Percentiles rank a stretch among this genome's conserved stretches.
These are phyloP conservation scores for Drosophila buzzatii DNA, from an alignment of 2,888 invertebrate genomes.

Conservation along the genomic window DNA sequence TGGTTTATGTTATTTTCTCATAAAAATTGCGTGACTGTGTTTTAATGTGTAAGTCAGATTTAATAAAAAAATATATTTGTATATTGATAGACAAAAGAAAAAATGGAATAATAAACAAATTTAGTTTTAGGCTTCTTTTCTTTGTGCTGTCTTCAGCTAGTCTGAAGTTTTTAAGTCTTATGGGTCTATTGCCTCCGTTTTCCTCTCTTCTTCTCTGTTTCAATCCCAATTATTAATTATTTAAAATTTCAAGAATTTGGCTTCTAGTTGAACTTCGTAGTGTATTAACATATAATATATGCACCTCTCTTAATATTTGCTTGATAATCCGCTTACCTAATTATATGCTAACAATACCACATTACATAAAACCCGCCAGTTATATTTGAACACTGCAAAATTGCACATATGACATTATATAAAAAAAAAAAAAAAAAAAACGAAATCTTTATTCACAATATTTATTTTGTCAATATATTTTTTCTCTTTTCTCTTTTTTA, in stretches of 20 bases:
- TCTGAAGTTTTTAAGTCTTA: neutral
- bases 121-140: no score
- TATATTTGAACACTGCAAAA: slow-evolving; percentile 9
- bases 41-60: neutral
- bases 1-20: slow-evolving; percentile 11
- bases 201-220: neutral
- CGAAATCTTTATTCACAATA: slow-evolving; percentile 55
- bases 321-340: slow-evolving; percentile 9
- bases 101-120: neutral
- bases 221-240: neutral
- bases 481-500: slow-evolving; percentile 80
- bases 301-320: slow-evolving; percentile 9
- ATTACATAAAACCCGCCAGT: no score
- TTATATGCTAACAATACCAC: slow-evolving; percentile 1
- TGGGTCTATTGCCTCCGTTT: neutral
- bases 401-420: slow-evolving; percentile 23
- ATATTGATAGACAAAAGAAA: neutral
- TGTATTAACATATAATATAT: neutral
- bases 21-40: slow-evolving; percentile 53
- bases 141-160: neutral
- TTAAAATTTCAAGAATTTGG: neutral
- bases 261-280: neutral
- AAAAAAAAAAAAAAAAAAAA: slow-evolving; percentile 13
- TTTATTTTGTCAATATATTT: slow-evolving; percentile 84
- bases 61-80: neutral